phyloP scores from a whole-genome alignment of 2,888 invertebrate species.

The Aradus depressus region DNA sequence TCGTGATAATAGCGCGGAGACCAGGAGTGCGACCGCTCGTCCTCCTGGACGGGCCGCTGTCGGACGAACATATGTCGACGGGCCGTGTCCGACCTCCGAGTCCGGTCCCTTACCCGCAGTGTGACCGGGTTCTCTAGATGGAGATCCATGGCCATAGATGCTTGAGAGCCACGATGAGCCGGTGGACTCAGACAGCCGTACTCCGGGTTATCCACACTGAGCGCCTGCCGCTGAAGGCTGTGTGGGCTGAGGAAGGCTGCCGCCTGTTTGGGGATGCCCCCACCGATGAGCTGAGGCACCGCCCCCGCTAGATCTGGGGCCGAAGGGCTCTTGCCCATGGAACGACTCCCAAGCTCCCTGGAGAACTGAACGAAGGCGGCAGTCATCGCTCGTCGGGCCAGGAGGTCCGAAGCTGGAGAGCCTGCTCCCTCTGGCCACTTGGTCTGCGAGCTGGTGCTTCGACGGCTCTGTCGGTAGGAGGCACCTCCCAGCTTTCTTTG shows the following conservation, averaged over 20 bases:
- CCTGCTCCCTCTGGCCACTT: conserved; percentile 33
- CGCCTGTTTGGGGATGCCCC: conserved; percentile 36
- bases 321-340: conserved; percentile 44
- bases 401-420: conserved; percentile 32
- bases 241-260: conserved; percentile 48
- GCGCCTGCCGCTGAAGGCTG: conserved; percentile 61
- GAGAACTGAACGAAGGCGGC: conserved; percentile 44
- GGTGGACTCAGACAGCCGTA: conserved; percentile 32
- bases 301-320: conserved; percentile 42
- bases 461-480: conserved; percentile 36
- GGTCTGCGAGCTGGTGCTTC: conserved; percentile 34
- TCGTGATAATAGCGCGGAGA: conserved; percentile 23
- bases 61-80: conserved; percentile 62
- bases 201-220: conserved; percentile 61
- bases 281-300: conserved; percentile 4
- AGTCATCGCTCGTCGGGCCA: conserved; percentile 37
- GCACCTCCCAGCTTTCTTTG: conserved; percentile 32
- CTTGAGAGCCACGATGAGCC: conserved; percentile 39
- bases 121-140: conserved; percentile 54
- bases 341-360: conserved; percentile 35
- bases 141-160: conserved; percentile 64
- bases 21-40: conserved; percentile 37
- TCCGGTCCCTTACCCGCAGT: conserved; percentile 44
- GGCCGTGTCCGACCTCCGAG: conserved; percentile 52
- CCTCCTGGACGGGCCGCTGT: conserved; percentile 62